phyloP scores from a whole-genome alignment of 2,113 vertebrate genomes.

The human (Homo sapiens) region GRCh38 chrY:56947501-56948000 shows the following conservation, averaged over 20 bases:
- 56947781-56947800: neutral
- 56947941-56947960: too few relatives aligned
- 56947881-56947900: too few relatives aligned
- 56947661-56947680: neutral
- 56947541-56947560: constrained; percentile 16
- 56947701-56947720: neutral
- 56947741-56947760: neutral
- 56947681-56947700: neutral
- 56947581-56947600: neutral
- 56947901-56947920: too few relatives aligned
- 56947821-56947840: neutral
- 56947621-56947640: neutral
- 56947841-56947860: neutral
- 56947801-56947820: neutral
- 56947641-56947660: neutral
- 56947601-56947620: constrained; percentile 5
- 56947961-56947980: too few relatives aligned
- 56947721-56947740: neutral
- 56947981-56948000: too few relatives aligned
- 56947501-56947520: neutral
- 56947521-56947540: neutral
- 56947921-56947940: too few relatives aligned
- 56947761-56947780: neutral
- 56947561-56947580: neutral
- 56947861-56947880: too few relatives aligned